Base-by-base conservation (phyloP, 2,888 invertebrate species). In the Drosophila aldrichi region DNA sequence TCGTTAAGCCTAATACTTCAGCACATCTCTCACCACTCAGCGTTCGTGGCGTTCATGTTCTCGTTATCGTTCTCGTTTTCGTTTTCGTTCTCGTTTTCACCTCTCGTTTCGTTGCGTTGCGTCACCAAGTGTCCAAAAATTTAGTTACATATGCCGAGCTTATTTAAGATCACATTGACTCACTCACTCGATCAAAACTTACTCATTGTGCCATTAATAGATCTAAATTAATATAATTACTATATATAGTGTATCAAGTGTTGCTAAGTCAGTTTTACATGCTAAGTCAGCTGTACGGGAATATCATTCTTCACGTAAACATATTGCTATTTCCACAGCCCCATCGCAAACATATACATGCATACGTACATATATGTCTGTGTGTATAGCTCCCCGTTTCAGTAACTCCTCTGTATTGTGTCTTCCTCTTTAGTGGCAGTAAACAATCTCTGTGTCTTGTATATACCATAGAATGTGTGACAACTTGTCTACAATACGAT, bases 381-480 rank as follows among this genome's bases (percentile, higher is more conserved):
- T 75, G 36, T 76, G 64, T 64, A 57, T 60, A 59, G 68, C 59
- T 49, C 70, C 61, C 66, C 41, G 32, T 41, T 43, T 38, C 32
- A 43, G 38, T 34, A n/a, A 25, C 20, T 58, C 69, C 69, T 59
- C 46, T 61, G 69, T 78, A 69, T 60, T 74, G 59, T 72, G 55
- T 72, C 59, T 74, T 75, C 40, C 66, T 61, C 34, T 70, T 72
- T 69, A 66, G 58, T 44, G 60, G 12, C 40, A 20, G 16, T 32
- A 32, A 52, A 29, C n/a, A 43, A 25, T 29, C 14, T 25, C 40
- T 38, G 60, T 68, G 41, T 69, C 77, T 81, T 87, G 89, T 87
- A 89, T 89, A 82, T 88, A 81, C 67, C 90, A 89, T 85, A 69
- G 51, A 59, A 59, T 57, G 78, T 65, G 32, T 40, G 57, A 82